Conservation (phyloP, 2,113 vertebrate species). For the Geococcyx californianus region DNA sequence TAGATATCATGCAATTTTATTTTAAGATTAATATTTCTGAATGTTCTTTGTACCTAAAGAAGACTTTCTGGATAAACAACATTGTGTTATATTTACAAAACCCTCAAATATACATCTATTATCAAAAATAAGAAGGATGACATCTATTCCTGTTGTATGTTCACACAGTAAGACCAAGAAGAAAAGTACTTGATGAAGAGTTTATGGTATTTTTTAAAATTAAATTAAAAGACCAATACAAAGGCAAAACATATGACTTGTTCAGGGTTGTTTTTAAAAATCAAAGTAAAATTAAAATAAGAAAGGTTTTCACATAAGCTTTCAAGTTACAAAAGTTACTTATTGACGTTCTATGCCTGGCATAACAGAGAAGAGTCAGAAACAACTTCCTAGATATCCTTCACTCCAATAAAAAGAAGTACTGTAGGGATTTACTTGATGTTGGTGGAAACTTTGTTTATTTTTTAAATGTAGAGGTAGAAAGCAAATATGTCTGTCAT, state of each 20-base stretch:
- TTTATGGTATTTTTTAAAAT: background rate
- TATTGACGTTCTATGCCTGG: background rate
- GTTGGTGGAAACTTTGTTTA: background rate
- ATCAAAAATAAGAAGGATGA: background rate
- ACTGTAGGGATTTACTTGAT: accelerated
- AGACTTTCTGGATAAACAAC: background rate
- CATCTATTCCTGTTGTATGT: background rate
- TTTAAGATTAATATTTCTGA: background rate
- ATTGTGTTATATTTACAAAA: background rate
- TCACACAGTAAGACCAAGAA: background rate
- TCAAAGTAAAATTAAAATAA: background rate
- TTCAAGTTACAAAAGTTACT: background rate
- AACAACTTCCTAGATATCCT: background rate
- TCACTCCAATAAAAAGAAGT: accelerated
- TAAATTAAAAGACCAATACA: background rate
- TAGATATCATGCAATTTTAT: background rate
- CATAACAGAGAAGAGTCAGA: background rate
- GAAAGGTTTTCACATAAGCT: background rate
- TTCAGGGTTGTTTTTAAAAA: background rate
- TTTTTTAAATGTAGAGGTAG: background rate
- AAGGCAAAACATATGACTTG: background rate
- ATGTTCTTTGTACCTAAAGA: background rate
- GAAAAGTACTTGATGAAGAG: background rate
- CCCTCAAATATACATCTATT: background rate
- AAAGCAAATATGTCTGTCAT: background rate